Conservation (phyloP, 2,888 invertebrate genomes). For the Magallana nippona region DNA sequence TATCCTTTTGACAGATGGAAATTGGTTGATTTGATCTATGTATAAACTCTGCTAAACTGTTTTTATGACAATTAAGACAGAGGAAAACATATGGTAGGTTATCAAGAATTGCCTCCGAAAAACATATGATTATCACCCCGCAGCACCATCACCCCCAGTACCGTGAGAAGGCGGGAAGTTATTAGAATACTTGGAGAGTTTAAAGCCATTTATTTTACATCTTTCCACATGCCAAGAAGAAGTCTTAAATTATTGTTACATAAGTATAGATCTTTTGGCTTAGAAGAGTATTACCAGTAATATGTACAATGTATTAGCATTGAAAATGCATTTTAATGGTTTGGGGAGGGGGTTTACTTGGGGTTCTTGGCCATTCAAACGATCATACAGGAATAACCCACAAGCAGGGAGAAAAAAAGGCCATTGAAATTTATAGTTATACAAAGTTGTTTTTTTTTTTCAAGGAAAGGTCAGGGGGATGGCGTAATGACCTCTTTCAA, state of each 20-base stretch:
- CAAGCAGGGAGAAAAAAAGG: too few species aligned
- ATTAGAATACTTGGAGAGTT: constrained; percentile 18
- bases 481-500: too few species aligned
- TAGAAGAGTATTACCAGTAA: too few species aligned
- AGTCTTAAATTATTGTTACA: background rate
- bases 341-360: too few species aligned
- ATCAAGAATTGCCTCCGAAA: constrained; percentile 28
- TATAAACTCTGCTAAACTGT: constrained; percentile 30
- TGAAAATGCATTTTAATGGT: too few species aligned
- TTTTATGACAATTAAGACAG: constrained; percentile 32
- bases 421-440: too few species aligned
- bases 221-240: background rate
- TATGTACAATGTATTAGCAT: too few species aligned
- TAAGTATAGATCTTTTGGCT: too few species aligned
- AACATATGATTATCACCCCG: background rate
- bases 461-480: too few species aligned
- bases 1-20: constrained; percentile 32
- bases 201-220: constrained; percentile 18
- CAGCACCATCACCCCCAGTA: background rate
- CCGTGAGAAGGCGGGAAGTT: constrained; percentile 13
- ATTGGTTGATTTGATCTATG: constrained; percentile 35
- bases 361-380: too few species aligned
- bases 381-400: too few species aligned
- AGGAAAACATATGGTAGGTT: constrained; percentile 26
- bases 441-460: too few species aligned